Evolutionary conservation across 2,888 invertebrate species (phyloP).

Genomic region (Agrotis ipsilon): DNA sequence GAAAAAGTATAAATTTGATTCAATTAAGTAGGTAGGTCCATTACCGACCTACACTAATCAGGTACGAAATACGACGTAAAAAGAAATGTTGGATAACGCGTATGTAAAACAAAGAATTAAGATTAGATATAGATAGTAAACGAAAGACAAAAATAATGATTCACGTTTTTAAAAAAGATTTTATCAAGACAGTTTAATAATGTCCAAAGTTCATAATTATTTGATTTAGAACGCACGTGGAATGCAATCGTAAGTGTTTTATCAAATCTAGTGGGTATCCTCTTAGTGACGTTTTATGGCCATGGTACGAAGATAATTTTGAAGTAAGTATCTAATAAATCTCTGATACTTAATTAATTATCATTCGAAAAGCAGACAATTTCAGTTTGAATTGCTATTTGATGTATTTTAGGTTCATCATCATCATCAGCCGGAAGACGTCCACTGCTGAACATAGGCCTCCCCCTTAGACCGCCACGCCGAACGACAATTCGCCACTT

Average conservation of each 20-base stretch:
- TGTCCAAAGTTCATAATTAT: not conserved
- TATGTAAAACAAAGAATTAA: not conserved
- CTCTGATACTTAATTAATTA: conserved; percentile 1
- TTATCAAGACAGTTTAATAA: not conserved
- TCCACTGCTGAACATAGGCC: too few relatives aligned
- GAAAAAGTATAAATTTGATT: too few relatives aligned
- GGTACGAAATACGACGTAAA: not conserved
- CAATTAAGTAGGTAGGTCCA: too few relatives aligned
- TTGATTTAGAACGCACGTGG: not conserved
- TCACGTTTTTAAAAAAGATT: not conserved
- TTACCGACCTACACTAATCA: not conserved
- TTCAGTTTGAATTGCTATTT: not conserved
- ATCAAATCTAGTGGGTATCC: not conserved
- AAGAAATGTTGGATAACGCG: not conserved
- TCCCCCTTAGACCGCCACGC: too few relatives aligned
- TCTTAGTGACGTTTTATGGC: not conserved
- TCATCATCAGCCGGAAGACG: too few relatives aligned
- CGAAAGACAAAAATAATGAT: not conserved
- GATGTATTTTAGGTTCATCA: not conserved
- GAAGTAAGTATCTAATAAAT: conserved; percentile 10
- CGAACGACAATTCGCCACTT: too few relatives aligned
- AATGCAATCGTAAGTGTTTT: not conserved
- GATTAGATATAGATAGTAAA: not conserved
- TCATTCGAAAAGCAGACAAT: not conserved
- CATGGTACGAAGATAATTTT: not conserved